Evolutionary conservation across 2,888 invertebrate species (phyloP).

Genomic region (Cheilosia scutellata): DNA sequence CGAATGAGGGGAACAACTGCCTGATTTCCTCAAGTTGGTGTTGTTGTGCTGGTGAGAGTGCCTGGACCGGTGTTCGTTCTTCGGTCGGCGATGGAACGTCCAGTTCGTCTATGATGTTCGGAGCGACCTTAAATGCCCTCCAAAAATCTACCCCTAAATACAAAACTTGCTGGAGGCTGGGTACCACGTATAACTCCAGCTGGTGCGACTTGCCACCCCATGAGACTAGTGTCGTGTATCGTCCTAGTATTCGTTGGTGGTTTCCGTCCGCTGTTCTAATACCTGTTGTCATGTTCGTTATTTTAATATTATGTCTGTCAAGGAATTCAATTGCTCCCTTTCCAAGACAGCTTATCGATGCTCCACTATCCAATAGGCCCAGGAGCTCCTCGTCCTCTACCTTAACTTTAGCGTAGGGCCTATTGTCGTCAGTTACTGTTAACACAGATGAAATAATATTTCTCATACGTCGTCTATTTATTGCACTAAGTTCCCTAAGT

Average conservation of each 20-base stretch:
- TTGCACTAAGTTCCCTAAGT: background rate
- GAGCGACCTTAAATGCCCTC: background rate
- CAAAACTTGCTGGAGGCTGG: background rate
- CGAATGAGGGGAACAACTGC: background rate
- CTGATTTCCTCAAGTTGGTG: background rate
- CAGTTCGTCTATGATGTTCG: background rate
- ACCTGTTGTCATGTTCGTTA: background rate
- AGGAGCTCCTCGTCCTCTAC: background rate
- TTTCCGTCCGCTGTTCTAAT: background rate
- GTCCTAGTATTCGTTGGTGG: too few species aligned
- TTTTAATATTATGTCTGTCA: too few species aligned
- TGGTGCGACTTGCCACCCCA: background rate
- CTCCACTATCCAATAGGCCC: background rate
- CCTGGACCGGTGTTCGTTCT: background rate
- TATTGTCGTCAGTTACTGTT: background rate
- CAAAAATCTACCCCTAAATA: background rate
- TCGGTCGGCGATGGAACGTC: background rate
- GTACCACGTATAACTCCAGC: background rate
- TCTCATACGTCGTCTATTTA: too few species aligned
- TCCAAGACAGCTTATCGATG: too few species aligned
- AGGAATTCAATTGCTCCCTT: too few species aligned
- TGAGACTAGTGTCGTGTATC: too few species aligned
- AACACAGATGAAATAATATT: too few species aligned
- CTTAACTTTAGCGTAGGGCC: background rate
- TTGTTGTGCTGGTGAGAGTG: background rate